phyloP scores from a whole-genome alignment of 2,113 vertebrate species.

The Chaetodon trifascialis region DNA sequence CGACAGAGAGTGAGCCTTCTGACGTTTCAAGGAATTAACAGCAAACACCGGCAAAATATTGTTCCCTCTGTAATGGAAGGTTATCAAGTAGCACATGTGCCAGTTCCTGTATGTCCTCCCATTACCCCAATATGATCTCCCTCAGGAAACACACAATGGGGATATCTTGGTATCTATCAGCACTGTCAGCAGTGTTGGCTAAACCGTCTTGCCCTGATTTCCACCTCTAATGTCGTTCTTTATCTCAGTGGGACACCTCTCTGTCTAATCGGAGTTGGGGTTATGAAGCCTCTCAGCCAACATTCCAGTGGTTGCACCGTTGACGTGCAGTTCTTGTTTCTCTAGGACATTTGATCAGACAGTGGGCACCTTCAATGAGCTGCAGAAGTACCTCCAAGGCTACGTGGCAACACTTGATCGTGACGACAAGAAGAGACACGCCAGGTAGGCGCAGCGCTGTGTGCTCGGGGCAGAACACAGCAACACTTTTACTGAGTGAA shows the following conservation, averaged over 20 bases:
- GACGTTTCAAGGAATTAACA: not conserved
- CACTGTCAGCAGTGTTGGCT: not conserved
- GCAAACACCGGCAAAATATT: not conserved
- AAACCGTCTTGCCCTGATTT: not conserved
- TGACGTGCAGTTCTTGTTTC: conserved; percentile 20
- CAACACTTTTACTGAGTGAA: not conserved
- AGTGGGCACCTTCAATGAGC: conserved; percentile 86
- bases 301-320: conserved; percentile 1
- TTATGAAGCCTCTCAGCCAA: not conserved
- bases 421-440: conserved; percentile 85
- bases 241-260: not conserved
- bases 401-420: conserved; percentile 84
- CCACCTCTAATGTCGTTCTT: not conserved
- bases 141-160: not conserved
- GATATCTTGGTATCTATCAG: not conserved
- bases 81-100: not conserved
- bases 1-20: conserved; percentile 84
- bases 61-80: not conserved
- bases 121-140: not conserved
- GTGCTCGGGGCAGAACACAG: not conserved
- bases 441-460: conserved; percentile 64
- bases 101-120: not conserved
- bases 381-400: conserved; percentile 85
- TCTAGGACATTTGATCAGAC: conserved; percentile 85
- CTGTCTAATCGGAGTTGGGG: not conserved